Evolutionary conservation across 2,113 vertebrate genomes (phyloP).

Genomic region (Xyrauchen texanus): DNA sequence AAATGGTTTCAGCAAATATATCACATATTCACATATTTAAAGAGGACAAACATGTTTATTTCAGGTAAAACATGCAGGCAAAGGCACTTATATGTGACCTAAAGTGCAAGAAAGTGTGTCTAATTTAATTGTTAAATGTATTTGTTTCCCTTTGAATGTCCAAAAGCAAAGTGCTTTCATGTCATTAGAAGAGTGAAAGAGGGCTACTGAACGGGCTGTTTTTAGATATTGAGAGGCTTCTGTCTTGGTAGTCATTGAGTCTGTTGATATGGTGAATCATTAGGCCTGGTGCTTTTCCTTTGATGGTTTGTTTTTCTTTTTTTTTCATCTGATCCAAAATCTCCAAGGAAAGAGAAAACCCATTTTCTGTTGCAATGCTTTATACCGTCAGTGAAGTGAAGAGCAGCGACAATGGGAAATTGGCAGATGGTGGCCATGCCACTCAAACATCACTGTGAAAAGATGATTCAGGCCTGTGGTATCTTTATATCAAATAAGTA

Average conservation of each 20-base stretch:
- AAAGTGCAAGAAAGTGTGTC: neutral
- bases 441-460: slow-evolving; percentile 68
- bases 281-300: slow-evolving; percentile 66
- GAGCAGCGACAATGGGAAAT: slow-evolving; percentile 6
- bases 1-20: no score
- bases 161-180: neutral
- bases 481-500: slow-evolving; percentile 52
- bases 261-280: slow-evolving; percentile 69
- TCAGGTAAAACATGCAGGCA: neutral
- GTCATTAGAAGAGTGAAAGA: neutral
- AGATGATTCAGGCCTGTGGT: slow-evolving; percentile 58
- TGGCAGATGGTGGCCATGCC: slow-evolving; percentile 65
- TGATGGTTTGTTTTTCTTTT: slow-evolving; percentile 57
- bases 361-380: slow-evolving; percentile 66
- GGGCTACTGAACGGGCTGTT: neutral
- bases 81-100: neutral
- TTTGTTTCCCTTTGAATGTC: neutral
- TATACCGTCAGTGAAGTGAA: slow-evolving; percentile 39
- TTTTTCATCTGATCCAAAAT: slow-evolving; percentile 61
- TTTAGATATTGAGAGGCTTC: slow-evolving; percentile 35
- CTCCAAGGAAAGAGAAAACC: slow-evolving; percentile 64
- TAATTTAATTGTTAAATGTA: neutral
- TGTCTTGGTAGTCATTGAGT: slow-evolving; percentile 27
- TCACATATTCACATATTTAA: no score
- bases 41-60: no score